A percentile compares a stretch with the other conserved stretches of the same genome.
phyloP scores from a whole-genome alignment of 2,888 invertebrate genomes.

The Xylophagus ater region DNA sequence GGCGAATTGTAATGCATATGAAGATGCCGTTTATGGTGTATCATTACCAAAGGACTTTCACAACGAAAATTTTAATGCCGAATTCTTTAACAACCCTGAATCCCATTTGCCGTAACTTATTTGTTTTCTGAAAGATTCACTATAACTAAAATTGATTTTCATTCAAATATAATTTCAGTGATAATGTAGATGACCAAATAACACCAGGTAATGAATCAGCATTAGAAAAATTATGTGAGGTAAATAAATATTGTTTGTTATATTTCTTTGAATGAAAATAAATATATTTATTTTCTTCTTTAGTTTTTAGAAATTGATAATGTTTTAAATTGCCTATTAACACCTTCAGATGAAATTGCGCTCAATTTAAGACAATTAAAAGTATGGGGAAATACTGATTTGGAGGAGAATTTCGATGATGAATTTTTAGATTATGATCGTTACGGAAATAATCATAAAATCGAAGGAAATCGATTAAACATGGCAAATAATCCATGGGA shows the following conservation, averaged over 20 bases:
- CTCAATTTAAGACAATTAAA: slow-evolving; percentile 6
- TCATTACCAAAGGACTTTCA: slow-evolving; percentile 28
- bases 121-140: not conserved
- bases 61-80: slow-evolving; percentile 22
- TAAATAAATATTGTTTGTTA: slow-evolving; percentile 4
- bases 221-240: slow-evolving; percentile 7
- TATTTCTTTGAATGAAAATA: not conserved
- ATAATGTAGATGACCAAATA: slow-evolving; percentile 5
- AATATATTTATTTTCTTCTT: slow-evolving; percentile 2
- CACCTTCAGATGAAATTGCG: slow-evolving; percentile 6
- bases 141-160: not conserved
- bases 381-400: slow-evolving; percentile 6
- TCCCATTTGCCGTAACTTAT: slow-evolving; percentile 19
- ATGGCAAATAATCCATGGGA: slow-evolving; percentile 27
- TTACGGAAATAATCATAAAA: slow-evolving; percentile 1
- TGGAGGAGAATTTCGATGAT: slow-evolving; percentile 4
- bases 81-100: slow-evolving; percentile 22
- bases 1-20: slow-evolving; percentile 36
- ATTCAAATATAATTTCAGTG: not conserved
- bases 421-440: slow-evolving; percentile 1
- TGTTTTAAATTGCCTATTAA: slow-evolving; percentile 6
- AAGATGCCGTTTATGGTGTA: slow-evolving; percentile 27
- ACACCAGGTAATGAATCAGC: slow-evolving; percentile 2
- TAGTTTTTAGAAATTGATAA: slow-evolving; percentile 7
- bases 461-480: slow-evolving; percentile 6